Base-by-base conservation (phyloP, 2,797 vertebrate genomes). In the Rhodeus uyekii region DNA sequence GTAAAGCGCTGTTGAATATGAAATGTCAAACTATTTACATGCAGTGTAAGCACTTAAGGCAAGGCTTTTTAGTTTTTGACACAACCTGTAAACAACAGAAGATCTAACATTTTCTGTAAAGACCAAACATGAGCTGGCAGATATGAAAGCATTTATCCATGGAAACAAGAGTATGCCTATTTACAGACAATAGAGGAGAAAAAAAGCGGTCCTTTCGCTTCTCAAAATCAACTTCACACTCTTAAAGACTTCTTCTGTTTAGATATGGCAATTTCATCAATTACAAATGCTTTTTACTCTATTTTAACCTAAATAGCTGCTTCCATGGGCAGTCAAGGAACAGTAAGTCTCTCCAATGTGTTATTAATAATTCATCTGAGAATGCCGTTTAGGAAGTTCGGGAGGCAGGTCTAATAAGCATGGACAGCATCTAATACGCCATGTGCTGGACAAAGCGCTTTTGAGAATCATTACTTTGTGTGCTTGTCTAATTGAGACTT, bases 11-110 rank as follows among this genome's bases (percentile, higher is more conserved):
- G 93, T 93, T 91, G 90, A 78, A 93, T 92, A 91, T 91, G 91
- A 93, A 91, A 95, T 91, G 93, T 95, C 94, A 94, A 94, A 95
- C 92, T 95, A 94, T 95, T 95, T 94, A 94, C 72, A 86, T 65
- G 89, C 91, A 90, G 93, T 89, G 91, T 94, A 94, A 95, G 93
- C 93, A 93, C 93, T 94, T 90, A 92, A 89, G 92, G 94, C 93
- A 89, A 93, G 87, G 89, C 92, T 92, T 90, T 88, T 88, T 88
- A 88, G 79, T 82, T 89, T 90, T 89, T 93, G 94, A 94, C 92
- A 91, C 87, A 86, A 91, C 90, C 90, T 76, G 84, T 93, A 95
- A 94, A 95, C 93, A 94, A 89, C 79, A 83, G 68, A 85, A 92
- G 93, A 95, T 94, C 93, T 94, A 94, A 92, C 92, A 90, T 89